Conservation (phyloP, 2,888 invertebrate genomes). For the Lamellibrachia columna region DNA sequence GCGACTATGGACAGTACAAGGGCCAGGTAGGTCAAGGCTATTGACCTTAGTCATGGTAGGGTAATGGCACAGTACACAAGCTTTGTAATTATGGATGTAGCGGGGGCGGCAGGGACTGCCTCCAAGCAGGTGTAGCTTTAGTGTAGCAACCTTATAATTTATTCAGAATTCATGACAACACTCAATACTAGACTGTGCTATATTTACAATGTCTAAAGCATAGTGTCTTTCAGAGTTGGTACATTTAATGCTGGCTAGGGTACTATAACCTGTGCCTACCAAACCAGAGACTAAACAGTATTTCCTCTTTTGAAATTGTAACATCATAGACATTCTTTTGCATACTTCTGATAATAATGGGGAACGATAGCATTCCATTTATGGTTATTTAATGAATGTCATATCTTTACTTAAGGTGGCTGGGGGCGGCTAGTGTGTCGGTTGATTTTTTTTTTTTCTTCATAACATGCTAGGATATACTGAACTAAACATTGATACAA, state of each 20-base stretch:
- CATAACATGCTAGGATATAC: too few relatives aligned
- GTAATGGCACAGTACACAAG: not conserved
- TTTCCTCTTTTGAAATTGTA: not conserved
- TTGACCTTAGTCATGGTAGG: not conserved
- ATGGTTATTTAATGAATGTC: not conserved
- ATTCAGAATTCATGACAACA: too few relatives aligned
- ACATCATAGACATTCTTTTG: not conserved
- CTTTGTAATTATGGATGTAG: not conserved
- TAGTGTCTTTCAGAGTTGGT: not conserved
- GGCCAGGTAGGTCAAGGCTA: constrained; percentile 75
- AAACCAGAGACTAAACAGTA: not conserved
- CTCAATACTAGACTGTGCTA: not conserved
- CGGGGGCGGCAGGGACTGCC: too few relatives aligned
- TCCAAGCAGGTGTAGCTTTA: too few relatives aligned
- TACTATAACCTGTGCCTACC: not conserved
- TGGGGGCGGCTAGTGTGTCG: too few relatives aligned
- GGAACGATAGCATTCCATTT: too few relatives aligned
- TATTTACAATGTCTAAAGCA: not conserved
- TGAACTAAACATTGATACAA: too few relatives aligned
- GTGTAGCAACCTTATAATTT: too few relatives aligned
- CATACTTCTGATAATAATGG: not conserved
- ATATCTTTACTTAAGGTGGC: not conserved
- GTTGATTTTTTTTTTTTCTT: too few relatives aligned
- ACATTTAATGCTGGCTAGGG: not conserved
- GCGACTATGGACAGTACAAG: constrained; percentile 89